Percentiles rank a stretch among this genome's conserved stretches.
phyloP scores from a whole-genome alignment of 2,113 vertebrate species.

The Naja naja region DNA sequence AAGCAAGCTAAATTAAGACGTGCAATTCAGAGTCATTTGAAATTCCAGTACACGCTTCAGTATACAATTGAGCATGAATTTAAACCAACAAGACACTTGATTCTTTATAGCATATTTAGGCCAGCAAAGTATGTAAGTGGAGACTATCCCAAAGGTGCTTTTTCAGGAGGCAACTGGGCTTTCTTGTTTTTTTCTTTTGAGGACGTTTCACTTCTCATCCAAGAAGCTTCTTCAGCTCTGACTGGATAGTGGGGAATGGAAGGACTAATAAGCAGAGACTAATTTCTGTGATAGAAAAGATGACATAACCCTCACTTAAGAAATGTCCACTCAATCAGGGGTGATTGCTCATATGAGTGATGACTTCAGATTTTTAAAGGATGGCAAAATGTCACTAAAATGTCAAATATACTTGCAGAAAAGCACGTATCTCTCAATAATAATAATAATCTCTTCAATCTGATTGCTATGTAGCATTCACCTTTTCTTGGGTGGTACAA shows the following conservation, averaged over 20 bases:
- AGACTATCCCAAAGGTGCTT: background rate
- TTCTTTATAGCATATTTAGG: background rate
- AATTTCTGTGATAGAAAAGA: background rate
- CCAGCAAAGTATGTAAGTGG: too few species aligned
- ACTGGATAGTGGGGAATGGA: too few species aligned
- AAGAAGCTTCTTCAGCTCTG: too few species aligned
- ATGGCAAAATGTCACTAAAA: background rate
- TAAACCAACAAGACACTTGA: background rate
- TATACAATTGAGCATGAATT: background rate
- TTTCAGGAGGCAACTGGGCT: too few species aligned
- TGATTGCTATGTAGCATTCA: background rate
- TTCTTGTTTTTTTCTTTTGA: too few species aligned
- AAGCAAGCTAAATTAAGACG: background rate
- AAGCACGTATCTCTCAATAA: too few species aligned
- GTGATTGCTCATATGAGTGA: background rate
- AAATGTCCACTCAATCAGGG: background rate
- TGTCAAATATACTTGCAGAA: background rate
- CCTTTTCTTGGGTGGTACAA: background rate
- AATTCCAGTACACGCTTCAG: background rate
- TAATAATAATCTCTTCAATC: too few species aligned
- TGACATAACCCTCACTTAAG: background rate
- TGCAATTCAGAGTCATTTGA: background rate
- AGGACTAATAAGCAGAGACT: background rate
- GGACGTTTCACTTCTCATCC: too few species aligned
- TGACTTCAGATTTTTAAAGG: background rate